These are phyloP conservation scores for Semnornis frantzii DNA, from an alignment of 2,113 vertebrate genomes.

Conservation along the genomic window DNA sequence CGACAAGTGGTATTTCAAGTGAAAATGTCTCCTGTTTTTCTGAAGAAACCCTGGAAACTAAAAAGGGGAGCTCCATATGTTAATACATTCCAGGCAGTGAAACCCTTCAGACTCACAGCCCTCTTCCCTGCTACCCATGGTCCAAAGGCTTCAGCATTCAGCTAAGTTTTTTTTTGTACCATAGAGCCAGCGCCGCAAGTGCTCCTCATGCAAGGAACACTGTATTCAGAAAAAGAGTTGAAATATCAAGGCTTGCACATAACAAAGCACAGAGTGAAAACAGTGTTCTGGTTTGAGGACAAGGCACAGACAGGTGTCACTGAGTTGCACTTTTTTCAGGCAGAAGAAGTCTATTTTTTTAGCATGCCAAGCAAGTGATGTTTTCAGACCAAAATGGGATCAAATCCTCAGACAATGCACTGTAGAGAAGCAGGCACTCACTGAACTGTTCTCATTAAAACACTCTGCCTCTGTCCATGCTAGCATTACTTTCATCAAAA, in stretches of 20 bases:
- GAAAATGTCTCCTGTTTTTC: not conserved
- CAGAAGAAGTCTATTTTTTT: not conserved
- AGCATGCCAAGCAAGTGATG: not conserved
- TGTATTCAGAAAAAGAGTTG: not conserved
- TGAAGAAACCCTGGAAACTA: not conserved
- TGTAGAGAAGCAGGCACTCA: conserved; percentile 18
- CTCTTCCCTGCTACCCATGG: not conserved
- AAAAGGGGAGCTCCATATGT: not conserved
- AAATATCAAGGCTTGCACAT: not conserved
- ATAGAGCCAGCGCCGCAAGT: not conserved
- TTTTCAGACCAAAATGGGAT: not conserved
- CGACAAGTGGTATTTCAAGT: not conserved
- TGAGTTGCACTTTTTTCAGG: not conserved
- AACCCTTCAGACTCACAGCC: not conserved
- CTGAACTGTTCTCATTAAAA: conserved; percentile 65
- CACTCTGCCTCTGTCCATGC: conserved; percentile 35
- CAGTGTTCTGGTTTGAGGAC: not conserved
- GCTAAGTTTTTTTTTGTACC: not conserved
- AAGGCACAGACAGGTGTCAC: conserved; percentile 1
- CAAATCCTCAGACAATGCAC: conserved; percentile 36
- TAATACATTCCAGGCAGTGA: not conserved
- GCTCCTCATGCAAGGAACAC: not conserved
- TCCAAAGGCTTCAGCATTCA: not conserved
- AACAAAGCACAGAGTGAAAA: not conserved
- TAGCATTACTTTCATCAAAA: not conserved